Percentiles rank a stretch among this genome's conserved stretches.
Evolutionary conservation across 2,113 vertebrate genomes (phyloP).

Genomic region (Nannobrachium achirus): DNA sequence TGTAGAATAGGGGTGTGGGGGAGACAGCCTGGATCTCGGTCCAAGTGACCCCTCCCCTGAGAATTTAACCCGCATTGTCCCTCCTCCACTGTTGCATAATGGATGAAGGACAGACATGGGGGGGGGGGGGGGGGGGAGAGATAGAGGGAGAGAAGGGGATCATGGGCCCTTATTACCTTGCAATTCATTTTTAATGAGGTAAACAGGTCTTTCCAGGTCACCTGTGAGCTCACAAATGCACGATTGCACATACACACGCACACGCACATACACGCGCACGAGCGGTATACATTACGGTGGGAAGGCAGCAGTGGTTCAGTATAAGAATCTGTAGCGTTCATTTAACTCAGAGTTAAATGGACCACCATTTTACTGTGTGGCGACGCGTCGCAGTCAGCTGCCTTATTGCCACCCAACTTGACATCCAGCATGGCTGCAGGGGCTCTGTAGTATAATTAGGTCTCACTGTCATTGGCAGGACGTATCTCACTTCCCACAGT

Average conservation of each 20-base stretch:
- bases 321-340: too few species aligned
- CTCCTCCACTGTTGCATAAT: conserved; percentile 75
- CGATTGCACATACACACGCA: too few species aligned
- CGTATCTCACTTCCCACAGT: conserved; percentile 59
- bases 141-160: conserved; percentile 27
- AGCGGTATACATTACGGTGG: too few species aligned
- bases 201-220: conserved; percentile 81
- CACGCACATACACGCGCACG: too few species aligned
- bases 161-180: conserved; percentile 74
- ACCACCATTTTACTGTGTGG: conserved; percentile 7
- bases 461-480: conserved; percentile 74
- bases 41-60: conserved; percentile 71
- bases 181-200: conserved; percentile 82
- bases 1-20: conserved; percentile 17
- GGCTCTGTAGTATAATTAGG: conserved; percentile 76
- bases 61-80: conserved; percentile 64
- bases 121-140: conserved; percentile 23
- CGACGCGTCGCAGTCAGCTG: conserved; percentile 52
- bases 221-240: conserved; percentile 40
- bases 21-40: conserved; percentile 34
- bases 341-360: too few species aligned
- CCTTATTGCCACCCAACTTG: conserved; percentile 71
- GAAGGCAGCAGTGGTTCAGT: too few species aligned
- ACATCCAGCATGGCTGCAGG: conserved; percentile 69
- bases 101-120: conserved; percentile 71